Percentiles rank a stretch among this genome's conserved stretches.
Conservation (phyloP, 2,888 invertebrate genomes). For the Diaperis boleti region DNA sequence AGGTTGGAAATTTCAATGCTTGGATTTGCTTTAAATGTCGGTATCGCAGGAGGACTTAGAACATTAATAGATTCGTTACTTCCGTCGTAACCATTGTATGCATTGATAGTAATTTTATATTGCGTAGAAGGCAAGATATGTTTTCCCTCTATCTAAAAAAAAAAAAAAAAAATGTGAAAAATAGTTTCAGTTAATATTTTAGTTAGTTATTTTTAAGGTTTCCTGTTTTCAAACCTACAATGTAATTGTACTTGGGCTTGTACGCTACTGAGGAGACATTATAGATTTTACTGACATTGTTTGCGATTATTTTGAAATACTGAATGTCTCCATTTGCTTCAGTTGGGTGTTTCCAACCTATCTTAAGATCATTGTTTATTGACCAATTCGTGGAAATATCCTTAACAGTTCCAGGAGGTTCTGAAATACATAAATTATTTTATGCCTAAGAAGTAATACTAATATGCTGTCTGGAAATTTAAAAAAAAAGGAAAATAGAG, state of each 20-base stretch:
- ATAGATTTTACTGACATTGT: no score
- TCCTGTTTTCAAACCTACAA: slow-evolving; percentile 4
- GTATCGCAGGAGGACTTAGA: slow-evolving; percentile 9
- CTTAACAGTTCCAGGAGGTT: slow-evolving; percentile 49
- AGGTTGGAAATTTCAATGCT: neutral
- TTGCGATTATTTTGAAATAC: slow-evolving; percentile 6
- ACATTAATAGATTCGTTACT: neutral
- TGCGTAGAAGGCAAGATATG: slow-evolving; percentile 3
- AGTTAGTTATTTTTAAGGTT: neutral
- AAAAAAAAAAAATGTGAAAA: no score
- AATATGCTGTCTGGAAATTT: no score
- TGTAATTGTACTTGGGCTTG: neutral
- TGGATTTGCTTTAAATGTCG: slow-evolving; percentile 5
- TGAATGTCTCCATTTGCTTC: slow-evolving; percentile 45
- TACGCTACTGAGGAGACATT: neutral
- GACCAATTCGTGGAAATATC: slow-evolving; percentile 50
- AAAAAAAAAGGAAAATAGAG: no score
- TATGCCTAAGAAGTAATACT: neutral
- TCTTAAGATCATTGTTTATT: slow-evolving; percentile 49
- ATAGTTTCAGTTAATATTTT: no score
- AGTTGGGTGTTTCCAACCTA: slow-evolving; percentile 58
- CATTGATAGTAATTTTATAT: neutral
- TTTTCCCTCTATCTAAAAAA: neutral
- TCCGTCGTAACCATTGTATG: slow-evolving; percentile 8
- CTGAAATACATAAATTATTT: no score